Evolutionary conservation across 2,113 vertebrate genomes (phyloP).

Genomic region (Oophaga pumilio): DNA sequence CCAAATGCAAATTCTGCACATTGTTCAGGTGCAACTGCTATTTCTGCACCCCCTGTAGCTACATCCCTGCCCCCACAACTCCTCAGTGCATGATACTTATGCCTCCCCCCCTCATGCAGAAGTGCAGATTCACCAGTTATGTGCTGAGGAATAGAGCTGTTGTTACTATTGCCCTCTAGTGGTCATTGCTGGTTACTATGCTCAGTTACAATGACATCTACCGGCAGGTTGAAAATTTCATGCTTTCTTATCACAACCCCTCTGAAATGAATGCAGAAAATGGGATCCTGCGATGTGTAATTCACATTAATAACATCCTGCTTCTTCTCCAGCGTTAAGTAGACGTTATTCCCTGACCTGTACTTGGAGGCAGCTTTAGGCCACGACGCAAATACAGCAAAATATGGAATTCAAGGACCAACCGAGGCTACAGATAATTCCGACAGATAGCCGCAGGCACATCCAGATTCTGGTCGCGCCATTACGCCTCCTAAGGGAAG

Average conservation of each 20-base stretch:
- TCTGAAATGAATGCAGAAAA: background rate
- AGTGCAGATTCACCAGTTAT: too few relatives aligned
- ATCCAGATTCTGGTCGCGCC: conserved; percentile 47
- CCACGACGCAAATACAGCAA: background rate
- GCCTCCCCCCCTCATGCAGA: too few relatives aligned
- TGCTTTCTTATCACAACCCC: too few relatives aligned
- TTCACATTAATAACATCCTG: background rate
- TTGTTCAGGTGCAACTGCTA: too few relatives aligned
- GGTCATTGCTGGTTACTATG: background rate
- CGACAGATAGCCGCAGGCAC: background rate
- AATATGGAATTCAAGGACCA: accelerated
- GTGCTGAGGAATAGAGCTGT: background rate
- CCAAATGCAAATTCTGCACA: too few relatives aligned
- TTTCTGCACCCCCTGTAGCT: too few relatives aligned
- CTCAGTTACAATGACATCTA: background rate
- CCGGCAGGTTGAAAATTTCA: background rate
- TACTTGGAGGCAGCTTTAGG: background rate
- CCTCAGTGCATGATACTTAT: too few relatives aligned
- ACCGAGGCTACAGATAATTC: background rate
- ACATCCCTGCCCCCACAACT: too few relatives aligned
- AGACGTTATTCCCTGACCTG: background rate
- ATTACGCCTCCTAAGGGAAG: conserved; percentile 4
- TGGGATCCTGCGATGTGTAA: background rate
- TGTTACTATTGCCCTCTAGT: background rate
- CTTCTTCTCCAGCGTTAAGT: background rate